These are phyloP conservation scores for Ascaphus truei DNA, from an alignment of 2,113 vertebrate species.

Conservation along the genomic window DNA sequence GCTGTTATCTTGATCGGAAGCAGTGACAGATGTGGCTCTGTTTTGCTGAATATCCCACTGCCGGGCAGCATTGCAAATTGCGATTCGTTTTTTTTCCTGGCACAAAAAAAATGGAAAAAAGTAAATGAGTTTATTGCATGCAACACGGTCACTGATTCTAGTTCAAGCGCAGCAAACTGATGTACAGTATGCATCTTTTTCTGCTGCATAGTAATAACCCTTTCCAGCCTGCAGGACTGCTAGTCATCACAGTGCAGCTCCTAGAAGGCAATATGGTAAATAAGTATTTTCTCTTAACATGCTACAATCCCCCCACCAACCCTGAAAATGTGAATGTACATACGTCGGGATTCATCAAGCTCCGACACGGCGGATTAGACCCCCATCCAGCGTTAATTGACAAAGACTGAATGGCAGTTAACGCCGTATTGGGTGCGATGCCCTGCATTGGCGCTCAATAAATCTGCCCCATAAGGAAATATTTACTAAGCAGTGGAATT, in stretches of 20 bases:
- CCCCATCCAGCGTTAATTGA: too few relatives aligned
- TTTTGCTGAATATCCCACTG: conserved; percentile 84
- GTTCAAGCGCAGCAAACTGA: background rate
- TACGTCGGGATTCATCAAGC: too few relatives aligned
- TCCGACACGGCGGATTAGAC: too few relatives aligned
- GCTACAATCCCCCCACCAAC: too few relatives aligned
- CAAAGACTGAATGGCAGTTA: too few relatives aligned
- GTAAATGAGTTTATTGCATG: background rate
- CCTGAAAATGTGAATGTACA: too few relatives aligned
- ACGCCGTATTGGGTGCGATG: too few relatives aligned
- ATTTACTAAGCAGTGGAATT: too few relatives aligned
- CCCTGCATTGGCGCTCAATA: too few relatives aligned
- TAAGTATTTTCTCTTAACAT: too few relatives aligned
- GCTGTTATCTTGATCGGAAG: conserved; percentile 66
- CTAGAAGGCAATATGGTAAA: too few relatives aligned
- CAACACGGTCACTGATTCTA: background rate
- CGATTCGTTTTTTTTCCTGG: conserved; percentile 89
- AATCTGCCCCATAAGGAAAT: too few relatives aligned
- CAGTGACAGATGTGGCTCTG: conserved; percentile 43
- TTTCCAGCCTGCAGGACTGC: background rate
- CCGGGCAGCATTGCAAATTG: conserved; percentile 85
- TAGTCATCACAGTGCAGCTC: background rate
- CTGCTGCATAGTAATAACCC: background rate
- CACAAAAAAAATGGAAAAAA: conserved; percentile 23
- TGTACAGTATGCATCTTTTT: background rate